Conservation (phyloP, 2,888 invertebrate genomes). For the Poecilus cupreus region DNA sequence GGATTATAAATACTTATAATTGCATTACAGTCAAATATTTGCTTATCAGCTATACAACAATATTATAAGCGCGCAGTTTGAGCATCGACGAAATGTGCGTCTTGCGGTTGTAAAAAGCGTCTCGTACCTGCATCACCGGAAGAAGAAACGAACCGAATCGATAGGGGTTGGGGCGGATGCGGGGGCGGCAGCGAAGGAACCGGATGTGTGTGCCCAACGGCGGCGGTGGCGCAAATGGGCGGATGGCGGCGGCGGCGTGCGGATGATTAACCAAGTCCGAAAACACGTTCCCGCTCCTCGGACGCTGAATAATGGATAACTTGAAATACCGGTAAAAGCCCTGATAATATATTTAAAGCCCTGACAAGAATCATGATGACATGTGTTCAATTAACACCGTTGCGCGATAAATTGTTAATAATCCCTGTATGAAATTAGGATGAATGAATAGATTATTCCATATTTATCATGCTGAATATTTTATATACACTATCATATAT, state of each 20-base stretch:
- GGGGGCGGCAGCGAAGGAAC: conserved; percentile 8
- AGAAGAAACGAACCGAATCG: conserved; percentile 46
- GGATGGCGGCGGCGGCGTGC: background rate
- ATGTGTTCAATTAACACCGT: conserved; percentile 33
- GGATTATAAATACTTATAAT: too few species aligned
- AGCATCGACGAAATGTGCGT: too few species aligned
- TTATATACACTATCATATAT: too few species aligned
- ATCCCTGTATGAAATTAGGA: too few species aligned
- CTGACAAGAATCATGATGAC: conserved; percentile 45
- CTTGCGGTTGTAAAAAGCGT: background rate
- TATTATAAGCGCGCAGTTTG: too few species aligned
- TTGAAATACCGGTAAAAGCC: conserved; percentile 50
- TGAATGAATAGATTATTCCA: too few species aligned
- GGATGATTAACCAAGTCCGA: conserved; percentile 53
- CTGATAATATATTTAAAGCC: conserved; percentile 53
- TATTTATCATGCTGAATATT: too few species aligned
- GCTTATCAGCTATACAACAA: too few species aligned
- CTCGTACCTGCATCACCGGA: conserved; percentile 19
- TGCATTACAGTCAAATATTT: too few species aligned
- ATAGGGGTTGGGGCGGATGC: conserved; percentile 9
- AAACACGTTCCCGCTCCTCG: conserved; percentile 44
- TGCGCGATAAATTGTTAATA: background rate
- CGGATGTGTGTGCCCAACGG: conserved; percentile 34
- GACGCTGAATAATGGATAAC: conserved; percentile 51
- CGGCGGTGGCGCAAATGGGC: background rate